Base-by-base conservation (phyloP, 2,888 invertebrate genomes). In the Stramonita haemastoma region DNA sequence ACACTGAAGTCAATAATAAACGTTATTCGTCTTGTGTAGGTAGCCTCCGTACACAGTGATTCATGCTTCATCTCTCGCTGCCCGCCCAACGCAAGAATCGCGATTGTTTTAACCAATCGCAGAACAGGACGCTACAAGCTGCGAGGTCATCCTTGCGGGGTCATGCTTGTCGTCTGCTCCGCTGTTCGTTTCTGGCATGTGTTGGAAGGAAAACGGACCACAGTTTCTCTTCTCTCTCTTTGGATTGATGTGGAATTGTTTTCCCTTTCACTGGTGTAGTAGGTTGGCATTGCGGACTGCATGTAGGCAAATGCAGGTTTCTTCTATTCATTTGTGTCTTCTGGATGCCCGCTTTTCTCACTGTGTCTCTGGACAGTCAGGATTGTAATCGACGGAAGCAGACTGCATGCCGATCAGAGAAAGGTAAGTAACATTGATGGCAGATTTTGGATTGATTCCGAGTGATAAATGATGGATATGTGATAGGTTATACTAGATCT, bases 131-230 rank as follows among this genome's bases (percentile, higher is more conserved):
- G 87, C 46, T 56, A 15, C 73, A 32, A 32, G 70, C 84, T 73
- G 89, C 89, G 89, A 29, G 89, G 89, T 89, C 85, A 89, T 70
- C 5, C 22, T 56, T 26, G 85, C 46, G 89, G 66, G 89, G 84
- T 89, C 89, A 85, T 13, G 66, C 56, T 81, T 89, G 89, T 89
- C 89, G 89, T 89, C 89, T 89, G 89, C 89, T 88, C 83, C 88
- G 81, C 26, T 60, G 70, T 81, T 32, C 81, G 81, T 5, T 46
- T 81, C 88, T 66, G 77, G 87, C 87, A 57, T 87, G 87, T 73
- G 73, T 46, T 36, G 77, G 32, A 22, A 87, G 29, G 36, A 46
- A 46, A 70, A n/a, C 86, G 29, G 86, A 57, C 57, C 34, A 13
- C 66, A 86, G 22, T 60, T 29, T 46, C 46, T 46, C 46, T 8